These are phyloP conservation scores for Napeogenes sylphis DNA, from an alignment of 2,888 invertebrate species.

Conservation along the genomic window DNA sequence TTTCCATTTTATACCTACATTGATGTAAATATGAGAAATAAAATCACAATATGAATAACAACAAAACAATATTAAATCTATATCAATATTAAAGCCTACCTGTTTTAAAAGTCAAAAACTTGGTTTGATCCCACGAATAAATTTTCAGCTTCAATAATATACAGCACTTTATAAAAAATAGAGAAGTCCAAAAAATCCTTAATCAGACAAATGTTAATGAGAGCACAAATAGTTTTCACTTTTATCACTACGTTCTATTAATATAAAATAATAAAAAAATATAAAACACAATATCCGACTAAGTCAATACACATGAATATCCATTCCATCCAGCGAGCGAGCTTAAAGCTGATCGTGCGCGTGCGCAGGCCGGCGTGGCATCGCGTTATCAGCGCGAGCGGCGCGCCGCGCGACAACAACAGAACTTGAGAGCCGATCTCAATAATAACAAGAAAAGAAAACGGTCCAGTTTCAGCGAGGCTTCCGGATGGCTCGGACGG, in stretches of 20 bases:
- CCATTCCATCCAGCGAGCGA: slow-evolving; percentile 64
- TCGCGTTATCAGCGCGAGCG: slow-evolving; percentile 76
- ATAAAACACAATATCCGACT: slow-evolving; percentile 46
- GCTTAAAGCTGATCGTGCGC: slow-evolving; percentile 69
- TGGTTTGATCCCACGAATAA: slow-evolving; percentile 37
- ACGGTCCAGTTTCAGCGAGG: slow-evolving; percentile 78
- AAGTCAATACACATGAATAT: slow-evolving; percentile 62
- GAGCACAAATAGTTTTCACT: slow-evolving; percentile 61
- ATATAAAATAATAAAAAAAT: slow-evolving; percentile 44
- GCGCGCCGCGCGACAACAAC: slow-evolving; percentile 75
- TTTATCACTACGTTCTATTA: slow-evolving; percentile 36
- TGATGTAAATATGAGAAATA: background rate
- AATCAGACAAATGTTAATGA: slow-evolving; percentile 37
- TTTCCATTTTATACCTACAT: too few relatives aligned
- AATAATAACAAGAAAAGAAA: slow-evolving; percentile 79
- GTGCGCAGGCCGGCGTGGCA: slow-evolving; percentile 71
- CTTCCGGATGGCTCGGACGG: slow-evolving; percentile 75
- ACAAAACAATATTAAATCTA: slow-evolving; percentile 10
- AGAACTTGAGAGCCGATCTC: slow-evolving; percentile 76
- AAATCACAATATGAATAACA: slow-evolving; percentile 10
- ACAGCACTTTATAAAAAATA: slow-evolving; percentile 21
- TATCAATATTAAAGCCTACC: slow-evolving; percentile 39
- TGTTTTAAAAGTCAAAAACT: slow-evolving; percentile 37
- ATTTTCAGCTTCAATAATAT: slow-evolving; percentile 35
- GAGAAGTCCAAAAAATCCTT: slow-evolving; percentile 31